These are phyloP conservation scores for Netelia inedita DNA, from an alignment of 2,888 invertebrate species.

Conservation along the genomic window DNA sequence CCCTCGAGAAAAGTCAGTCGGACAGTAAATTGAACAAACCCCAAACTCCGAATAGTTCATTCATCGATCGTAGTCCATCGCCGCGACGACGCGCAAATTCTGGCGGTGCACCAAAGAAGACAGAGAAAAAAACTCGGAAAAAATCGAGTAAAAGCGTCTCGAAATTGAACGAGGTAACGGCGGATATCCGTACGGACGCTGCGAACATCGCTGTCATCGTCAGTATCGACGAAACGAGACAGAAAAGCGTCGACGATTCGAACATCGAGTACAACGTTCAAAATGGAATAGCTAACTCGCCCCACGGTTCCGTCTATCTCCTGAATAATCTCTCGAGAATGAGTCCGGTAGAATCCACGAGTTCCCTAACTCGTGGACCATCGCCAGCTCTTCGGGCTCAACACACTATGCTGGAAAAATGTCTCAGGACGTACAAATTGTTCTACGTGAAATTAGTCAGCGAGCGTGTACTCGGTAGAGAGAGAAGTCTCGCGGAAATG, in stretches of 20 bases:
- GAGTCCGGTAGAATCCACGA: constrained; percentile 73
- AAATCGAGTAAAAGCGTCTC: constrained; percentile 85
- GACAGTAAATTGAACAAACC: constrained; percentile 88
- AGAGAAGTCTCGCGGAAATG: constrained; percentile 77
- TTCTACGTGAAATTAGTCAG: constrained; percentile 85
- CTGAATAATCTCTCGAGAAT: constrained; percentile 70
- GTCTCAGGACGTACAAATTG: constrained; percentile 87
- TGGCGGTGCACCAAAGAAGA: constrained; percentile 84
- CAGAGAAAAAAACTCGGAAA: constrained; percentile 87
- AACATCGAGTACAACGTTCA: constrained; percentile 74
- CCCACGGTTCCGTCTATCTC: constrained; percentile 60
- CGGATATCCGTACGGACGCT: constrained; percentile 73
- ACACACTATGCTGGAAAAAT: constrained; percentile 87
- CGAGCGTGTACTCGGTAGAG: constrained; percentile 79
- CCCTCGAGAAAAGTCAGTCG: constrained; percentile 89
- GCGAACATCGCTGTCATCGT: constrained; percentile 79
- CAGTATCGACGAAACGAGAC: constrained; percentile 77
- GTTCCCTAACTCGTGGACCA: constrained; percentile 78
- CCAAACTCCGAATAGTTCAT: constrained; percentile 72
- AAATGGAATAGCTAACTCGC: constrained; percentile 56
- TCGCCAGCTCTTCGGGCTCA: constrained; percentile 82
- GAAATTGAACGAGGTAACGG: constrained; percentile 79
- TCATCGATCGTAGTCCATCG: constrained; percentile 80
- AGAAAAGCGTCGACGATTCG: constrained; percentile 82
- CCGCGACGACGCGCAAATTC: constrained; percentile 83